phyloP scores from a whole-genome alignment of 2,113 vertebrate genomes.

The Pterocles orientalis region DNA sequence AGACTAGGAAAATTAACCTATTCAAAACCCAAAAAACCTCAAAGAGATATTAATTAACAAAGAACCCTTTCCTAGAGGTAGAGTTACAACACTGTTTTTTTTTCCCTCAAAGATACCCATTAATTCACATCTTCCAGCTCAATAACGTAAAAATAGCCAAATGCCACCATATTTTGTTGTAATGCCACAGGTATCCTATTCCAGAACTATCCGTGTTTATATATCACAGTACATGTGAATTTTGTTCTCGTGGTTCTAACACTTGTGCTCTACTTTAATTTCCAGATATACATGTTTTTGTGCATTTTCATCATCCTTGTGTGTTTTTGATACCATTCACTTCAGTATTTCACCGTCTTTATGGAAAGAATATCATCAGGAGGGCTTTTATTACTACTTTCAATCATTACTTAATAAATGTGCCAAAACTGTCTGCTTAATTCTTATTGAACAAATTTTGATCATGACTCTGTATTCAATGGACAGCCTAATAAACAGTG shows the following conservation, averaged over 20 bases:
- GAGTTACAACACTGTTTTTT: not conserved
- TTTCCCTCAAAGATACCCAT: not conserved
- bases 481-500: not conserved
- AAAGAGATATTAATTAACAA: not conserved
- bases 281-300: not conserved
- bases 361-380: not conserved
- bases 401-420: not conserved
- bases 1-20: not conserved
- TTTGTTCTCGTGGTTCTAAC: not conserved
- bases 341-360: not conserved
- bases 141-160: not conserved
- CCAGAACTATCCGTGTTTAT: not conserved
- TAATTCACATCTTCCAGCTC: not conserved
- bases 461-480: not conserved
- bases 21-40: not conserved
- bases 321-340: not conserved
- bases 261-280: rapidly evolving
- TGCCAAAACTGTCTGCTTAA: not conserved
- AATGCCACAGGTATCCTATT: not conserved
- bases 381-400: not conserved
- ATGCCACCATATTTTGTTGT: not conserved
- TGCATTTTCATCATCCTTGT: not conserved
- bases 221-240: not conserved
- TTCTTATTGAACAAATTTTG: not conserved
- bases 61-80: not conserved